These are phyloP conservation scores for Cybosia mesomella DNA, from an alignment of 2,888 invertebrate species.

Conservation along the genomic window DNA sequence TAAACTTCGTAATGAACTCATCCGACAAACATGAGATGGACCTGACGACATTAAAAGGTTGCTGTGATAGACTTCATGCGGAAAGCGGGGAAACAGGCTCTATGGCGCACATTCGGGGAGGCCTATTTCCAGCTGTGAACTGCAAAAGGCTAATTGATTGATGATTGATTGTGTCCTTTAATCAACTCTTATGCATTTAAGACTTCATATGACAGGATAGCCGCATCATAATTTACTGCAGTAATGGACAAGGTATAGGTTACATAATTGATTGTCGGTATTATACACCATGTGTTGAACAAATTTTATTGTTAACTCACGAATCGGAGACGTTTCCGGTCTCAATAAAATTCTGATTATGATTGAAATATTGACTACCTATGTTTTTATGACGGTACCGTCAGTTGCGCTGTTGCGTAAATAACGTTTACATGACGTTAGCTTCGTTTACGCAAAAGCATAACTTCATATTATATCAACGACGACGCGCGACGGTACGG, in stretches of 20 bases:
- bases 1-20: neutral
- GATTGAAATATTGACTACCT: slow-evolving; percentile 4
- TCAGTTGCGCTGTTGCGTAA: neutral
- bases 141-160: neutral
- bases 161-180: slow-evolving; percentile 4
- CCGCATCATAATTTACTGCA: slow-evolving; percentile 33
- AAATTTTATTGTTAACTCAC: slow-evolving; percentile 38
- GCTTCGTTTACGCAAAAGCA: neutral
- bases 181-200: slow-evolving; percentile 7
- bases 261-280: slow-evolving; percentile 16
- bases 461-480: neutral
- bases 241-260: slow-evolving; percentile 22
- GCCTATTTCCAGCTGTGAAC: neutral
- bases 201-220: slow-evolving; percentile 19
- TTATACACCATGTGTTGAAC: slow-evolving; percentile 24
- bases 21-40: neutral
- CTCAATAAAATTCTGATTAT: slow-evolving; percentile 15
- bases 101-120: neutral
- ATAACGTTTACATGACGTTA: neutral
- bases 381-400: neutral
- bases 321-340: slow-evolving; percentile 27
- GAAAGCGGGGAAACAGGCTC: neutral
- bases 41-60: no score
- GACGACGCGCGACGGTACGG: neutral
- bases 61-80: no score